Evolutionary conservation across 2,888 invertebrate genomes (phyloP), one percentile per base, ranked within the genome.

Genomic region (Zhuqinia jingwanae): DNA sequence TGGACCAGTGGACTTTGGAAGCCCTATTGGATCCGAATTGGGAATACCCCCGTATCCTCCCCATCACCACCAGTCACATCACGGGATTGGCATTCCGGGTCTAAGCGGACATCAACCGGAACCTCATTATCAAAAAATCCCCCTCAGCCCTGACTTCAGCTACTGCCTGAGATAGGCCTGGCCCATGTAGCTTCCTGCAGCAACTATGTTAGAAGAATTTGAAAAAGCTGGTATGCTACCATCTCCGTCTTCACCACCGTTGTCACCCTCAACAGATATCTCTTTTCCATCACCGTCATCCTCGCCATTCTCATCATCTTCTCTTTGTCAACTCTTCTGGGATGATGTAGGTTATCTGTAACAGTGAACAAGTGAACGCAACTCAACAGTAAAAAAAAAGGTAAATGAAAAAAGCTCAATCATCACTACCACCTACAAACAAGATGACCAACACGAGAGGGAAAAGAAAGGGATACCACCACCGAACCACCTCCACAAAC

Each of bases 131-230:
- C 89, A 89, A 56, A 88, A 89, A 68, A 88, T 89, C 58, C 89
- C 89, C 6, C 86, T 89, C 78, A 89, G 89, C 65, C 89, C 89
- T 15, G 88, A 88, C 63, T 89, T 89, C 87, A 88, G 88, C 81
- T 89, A 89, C 86, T 89, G 89, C 58, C 89, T 89, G 85, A 89
- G 88, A 88, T 89, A 88, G 87, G 86, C 80, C 79, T 83, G 80
- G 80, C 83, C 83, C 65, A 88, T 82, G 76, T 82, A 82, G 87
- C 87, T 87, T 82, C 82, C 81, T 58, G 85, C 85, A 85, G 85
- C 85, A 85, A 80, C 65, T 70, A 45, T 68, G 68, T 27, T 82
- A 75, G 82, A 82, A 20, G 85, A 80, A 58, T 80, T 75, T 53
- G 85, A 85, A 58, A 79, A 75, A 80, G 60, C 70, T 25, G 80